Base-by-base conservation (phyloP, 1,140 invertebrate genomes). In the Tetragonula clypearis region DNA sequence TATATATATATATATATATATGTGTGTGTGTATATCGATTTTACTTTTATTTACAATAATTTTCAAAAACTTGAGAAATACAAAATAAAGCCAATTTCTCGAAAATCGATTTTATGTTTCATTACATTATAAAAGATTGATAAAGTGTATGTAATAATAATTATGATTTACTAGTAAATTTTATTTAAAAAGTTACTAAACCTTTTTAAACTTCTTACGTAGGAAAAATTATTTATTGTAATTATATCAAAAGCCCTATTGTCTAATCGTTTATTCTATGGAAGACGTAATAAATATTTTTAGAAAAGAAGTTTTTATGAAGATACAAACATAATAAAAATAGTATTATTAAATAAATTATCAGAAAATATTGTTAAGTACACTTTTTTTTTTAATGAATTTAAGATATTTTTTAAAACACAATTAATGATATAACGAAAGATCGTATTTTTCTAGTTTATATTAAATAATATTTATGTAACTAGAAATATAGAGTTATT, bases 401-500 rank as follows among this genome's bases (percentile, higher is more conserved):
- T 73, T n/a, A 49, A 26, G 55, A 11, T 74, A 74, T 74, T 35
- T 66, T 1, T 30, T 49, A 72, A 49, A 72, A 72, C 6, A 17
- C 49, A 65, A 65, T 65, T 26, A 41, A 41, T 49, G 15, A 1
- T 21, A 9, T 30, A 73, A 41, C 53, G 2, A 73, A 49, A 49
- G 15, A 73, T n/a, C n/a, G n/a, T 49, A 49, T 53, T 49, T 73
- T 15, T n/a, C 11, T 15, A 17, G 23, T n/a, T 9, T n/a, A 73
- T 17, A 26, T 15, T 26, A 53, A 76, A 41, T 60, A 60, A 23
- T 76, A 55, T 11, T 35, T 35, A 68, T 6, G 19, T 58, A 12
- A 60, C 41, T 71, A 71, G 14, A 49, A 41, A 60, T n/a, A 72
- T 56, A 85, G 68, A 41, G 60, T 74, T 15, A 80, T 80, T 55